Evolutionary conservation across 1,140 invertebrate genomes (phyloP).

Genomic region (Catajapyx aquilonaris): DNA sequence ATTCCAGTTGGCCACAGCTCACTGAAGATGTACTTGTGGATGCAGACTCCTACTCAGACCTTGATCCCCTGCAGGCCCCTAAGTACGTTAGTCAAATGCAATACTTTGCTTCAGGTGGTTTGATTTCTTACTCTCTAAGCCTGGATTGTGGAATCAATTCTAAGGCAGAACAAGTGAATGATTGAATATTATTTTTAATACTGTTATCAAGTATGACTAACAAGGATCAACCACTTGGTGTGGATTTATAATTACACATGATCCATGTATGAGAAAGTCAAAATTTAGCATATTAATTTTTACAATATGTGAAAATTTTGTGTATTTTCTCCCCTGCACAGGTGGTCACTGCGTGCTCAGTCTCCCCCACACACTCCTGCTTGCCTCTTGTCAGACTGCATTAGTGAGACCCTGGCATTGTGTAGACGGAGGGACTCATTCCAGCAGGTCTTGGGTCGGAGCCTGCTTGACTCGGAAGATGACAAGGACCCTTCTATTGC

Average conservation of each 20-base stretch:
- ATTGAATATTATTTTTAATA: conserved; percentile 35
- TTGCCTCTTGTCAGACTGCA: conserved; percentile 20
- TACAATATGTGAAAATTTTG: too few species aligned
- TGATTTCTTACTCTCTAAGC: conserved; percentile 37
- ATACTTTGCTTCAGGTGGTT: conserved; percentile 16
- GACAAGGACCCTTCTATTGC: too few species aligned
- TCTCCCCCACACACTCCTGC: too few species aligned
- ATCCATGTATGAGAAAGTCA: too few species aligned
- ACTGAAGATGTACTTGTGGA: conserved; percentile 73
- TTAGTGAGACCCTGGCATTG: conserved; percentile 24
- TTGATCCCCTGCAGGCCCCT: conserved; percentile 65
- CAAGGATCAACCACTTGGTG: too few species aligned
- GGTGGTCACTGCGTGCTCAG: too few species aligned
- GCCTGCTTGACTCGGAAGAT: not conserved
- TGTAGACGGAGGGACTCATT: conserved; percentile 11
- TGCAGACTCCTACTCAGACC: conserved; percentile 63
- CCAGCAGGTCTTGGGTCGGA: not conserved
- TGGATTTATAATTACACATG: too few species aligned
- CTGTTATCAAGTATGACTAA: conserved; percentile 19
- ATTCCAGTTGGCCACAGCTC: conserved; percentile 69
- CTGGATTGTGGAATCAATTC: conserved; percentile 23
- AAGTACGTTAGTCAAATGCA: conserved; percentile 42
- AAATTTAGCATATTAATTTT: too few species aligned
- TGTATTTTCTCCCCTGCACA: too few species aligned
- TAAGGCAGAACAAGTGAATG: conserved; percentile 27